Evolutionary conservation across 1,140 invertebrate genomes (phyloP).

Genomic region (Psilanteris sp.): DNA sequence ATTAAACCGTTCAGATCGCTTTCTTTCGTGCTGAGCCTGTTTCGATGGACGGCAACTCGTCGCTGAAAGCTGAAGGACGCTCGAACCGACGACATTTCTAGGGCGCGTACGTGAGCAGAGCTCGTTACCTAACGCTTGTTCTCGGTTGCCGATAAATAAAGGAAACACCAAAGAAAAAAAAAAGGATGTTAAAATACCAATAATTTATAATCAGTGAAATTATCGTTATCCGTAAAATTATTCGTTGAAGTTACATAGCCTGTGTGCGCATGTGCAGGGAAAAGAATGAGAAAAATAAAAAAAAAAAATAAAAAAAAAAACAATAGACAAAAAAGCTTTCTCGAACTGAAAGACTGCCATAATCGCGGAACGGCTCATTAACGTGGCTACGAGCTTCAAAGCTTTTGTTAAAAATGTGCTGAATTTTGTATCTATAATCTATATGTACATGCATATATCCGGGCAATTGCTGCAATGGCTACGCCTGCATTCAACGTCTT

Average conservation of each 20-base stretch:
- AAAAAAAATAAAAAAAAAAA: slow-evolving; percentile 6
- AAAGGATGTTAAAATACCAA: slow-evolving; percentile 73
- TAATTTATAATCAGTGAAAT: slow-evolving; percentile 73
- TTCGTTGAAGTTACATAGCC: slow-evolving; percentile 56
- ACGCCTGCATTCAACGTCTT: slow-evolving; percentile 70
- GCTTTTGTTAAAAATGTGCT: slow-evolving; percentile 63
- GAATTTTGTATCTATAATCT: slow-evolving; percentile 45
- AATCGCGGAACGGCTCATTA: slow-evolving; percentile 42
- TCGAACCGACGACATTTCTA: neutral
- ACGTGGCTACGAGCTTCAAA: slow-evolving; percentile 65
- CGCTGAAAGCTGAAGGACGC: slow-evolving; percentile 6
- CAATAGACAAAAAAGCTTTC: slow-evolving; percentile 18
- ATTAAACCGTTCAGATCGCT: too few species aligned
- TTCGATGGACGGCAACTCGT: neutral
- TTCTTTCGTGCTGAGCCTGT: too few species aligned
- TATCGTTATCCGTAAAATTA: slow-evolving; percentile 70
- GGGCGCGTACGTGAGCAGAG: slow-evolving; percentile 54
- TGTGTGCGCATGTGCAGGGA: slow-evolving; percentile 21
- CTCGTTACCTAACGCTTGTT: slow-evolving; percentile 70
- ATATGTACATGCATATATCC: slow-evolving; percentile 55
- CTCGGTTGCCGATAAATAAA: slow-evolving; percentile 67
- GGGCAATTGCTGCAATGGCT: slow-evolving; percentile 31
- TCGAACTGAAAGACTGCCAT: slow-evolving; percentile 20
- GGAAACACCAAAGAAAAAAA: slow-evolving; percentile 71
- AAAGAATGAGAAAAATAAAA: slow-evolving; percentile 9